Percentiles rank a stretch among this genome's conserved stretches.
Conservation (phyloP, 2,888 invertebrate species). For the Stenichneumon culpator region DNA sequence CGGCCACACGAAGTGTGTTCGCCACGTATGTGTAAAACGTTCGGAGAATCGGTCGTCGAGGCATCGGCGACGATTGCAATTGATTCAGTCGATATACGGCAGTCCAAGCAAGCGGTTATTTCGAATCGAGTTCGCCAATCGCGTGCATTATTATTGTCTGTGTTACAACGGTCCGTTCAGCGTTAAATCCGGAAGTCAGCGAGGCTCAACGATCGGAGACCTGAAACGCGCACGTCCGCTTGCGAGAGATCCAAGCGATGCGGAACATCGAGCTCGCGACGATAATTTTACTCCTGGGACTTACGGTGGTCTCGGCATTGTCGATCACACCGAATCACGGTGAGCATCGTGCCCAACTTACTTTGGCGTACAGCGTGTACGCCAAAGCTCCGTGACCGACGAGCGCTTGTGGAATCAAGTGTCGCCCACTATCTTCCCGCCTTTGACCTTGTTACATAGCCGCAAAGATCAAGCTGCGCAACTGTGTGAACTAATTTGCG, state of each 20-base stretch:
- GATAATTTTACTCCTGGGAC: constrained; percentile 56
- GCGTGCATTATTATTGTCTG: constrained; percentile 16
- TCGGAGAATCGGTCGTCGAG: constrained; percentile 16
- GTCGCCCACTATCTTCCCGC: background rate
- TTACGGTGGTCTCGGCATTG: constrained; percentile 52
- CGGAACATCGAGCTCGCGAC: constrained; percentile 19
- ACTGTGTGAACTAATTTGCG: background rate
- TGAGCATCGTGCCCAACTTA: constrained; percentile 38
- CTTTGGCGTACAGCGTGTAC: no score
- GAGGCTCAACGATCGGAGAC: background rate
- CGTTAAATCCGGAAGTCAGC: constrained; percentile 1
- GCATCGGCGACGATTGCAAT: constrained; percentile 59
- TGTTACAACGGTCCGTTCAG: background rate
- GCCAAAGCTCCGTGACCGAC: background rate
- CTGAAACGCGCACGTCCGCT: background rate
- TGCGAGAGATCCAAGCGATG: constrained; percentile 48
- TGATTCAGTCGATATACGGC: constrained; percentile 67
- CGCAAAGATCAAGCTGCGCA: background rate
- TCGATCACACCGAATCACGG: constrained; percentile 66
- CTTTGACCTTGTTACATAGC: background rate
- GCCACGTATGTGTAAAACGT: background rate
- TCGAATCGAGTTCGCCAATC: constrained; percentile 24
- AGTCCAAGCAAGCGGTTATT: constrained; percentile 55
- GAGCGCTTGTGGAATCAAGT: constrained; percentile 5
- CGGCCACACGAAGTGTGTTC: background rate